Evolutionary conservation across 2,113 vertebrate genomes (phyloP).

Genomic region (Stomatorhinus ivindoensis): DNA sequence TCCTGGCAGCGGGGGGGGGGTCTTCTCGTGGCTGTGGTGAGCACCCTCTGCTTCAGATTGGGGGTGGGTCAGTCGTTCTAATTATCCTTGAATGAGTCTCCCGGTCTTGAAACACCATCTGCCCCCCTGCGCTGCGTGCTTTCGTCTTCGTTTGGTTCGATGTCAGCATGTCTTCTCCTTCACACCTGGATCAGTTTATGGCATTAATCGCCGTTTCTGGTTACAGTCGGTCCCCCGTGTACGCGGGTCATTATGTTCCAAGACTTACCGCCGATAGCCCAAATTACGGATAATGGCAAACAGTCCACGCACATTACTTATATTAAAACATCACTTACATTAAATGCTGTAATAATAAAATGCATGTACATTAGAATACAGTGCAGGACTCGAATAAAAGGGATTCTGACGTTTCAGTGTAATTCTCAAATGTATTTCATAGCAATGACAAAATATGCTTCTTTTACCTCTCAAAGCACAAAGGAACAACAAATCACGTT

Average conservation of each 20-base stretch:
- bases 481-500: neutral
- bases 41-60: neutral
- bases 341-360: neutral
- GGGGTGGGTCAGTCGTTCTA: neutral
- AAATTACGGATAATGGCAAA: neutral
- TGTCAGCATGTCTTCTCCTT: neutral
- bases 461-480: neutral
- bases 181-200: neutral
- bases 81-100: neutral
- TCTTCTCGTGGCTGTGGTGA: neutral
- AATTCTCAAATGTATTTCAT: neutral
- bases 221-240: neutral
- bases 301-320: neutral
- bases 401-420: neutral
- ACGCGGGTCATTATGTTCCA: neutral
- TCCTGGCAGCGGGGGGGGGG: neutral
- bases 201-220: neutral
- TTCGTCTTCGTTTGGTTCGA: neutral
- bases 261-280: neutral
- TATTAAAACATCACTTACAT: neutral
- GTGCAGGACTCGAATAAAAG: neutral
- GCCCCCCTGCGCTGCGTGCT: neutral
- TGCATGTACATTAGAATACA: neutral
- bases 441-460: neutral
- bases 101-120: neutral